Percentiles rank a stretch among this genome's conserved stretches.
Conservation (phyloP, 1,140 invertebrate species). For the Colletes latitarsis region DNA sequence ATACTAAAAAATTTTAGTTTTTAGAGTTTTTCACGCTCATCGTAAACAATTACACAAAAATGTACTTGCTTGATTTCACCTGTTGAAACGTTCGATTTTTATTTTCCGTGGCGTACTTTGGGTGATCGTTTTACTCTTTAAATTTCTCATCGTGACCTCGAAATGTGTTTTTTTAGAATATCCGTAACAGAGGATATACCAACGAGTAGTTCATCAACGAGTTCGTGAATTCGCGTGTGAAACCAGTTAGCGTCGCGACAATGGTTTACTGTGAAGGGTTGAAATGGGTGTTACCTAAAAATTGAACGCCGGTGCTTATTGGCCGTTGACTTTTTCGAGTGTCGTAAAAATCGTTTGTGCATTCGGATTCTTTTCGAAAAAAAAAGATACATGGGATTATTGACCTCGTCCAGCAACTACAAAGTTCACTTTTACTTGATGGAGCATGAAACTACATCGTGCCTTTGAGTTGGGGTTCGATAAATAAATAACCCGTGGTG, state of each 20-base stretch:
- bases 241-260: background rate
- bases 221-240: background rate
- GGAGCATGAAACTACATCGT: conserved; percentile 32
- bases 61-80: background rate
- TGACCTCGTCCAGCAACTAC: conserved; percentile 5
- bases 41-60: too few relatives aligned
- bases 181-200: too few relatives aligned
- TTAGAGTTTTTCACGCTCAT: too few relatives aligned
- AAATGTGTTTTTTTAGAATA: too few relatives aligned
- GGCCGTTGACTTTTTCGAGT: background rate
- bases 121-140: background rate
- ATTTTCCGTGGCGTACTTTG: background rate
- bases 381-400: conserved; percentile 13
- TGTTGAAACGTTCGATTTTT: background rate
- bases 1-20: too few relatives aligned
- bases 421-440: conserved; percentile 34
- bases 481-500: conserved; percentile 30
- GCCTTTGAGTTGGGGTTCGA: conserved; percentile 17
- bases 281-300: background rate
- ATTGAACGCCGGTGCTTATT: background rate
- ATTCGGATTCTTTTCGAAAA: background rate
- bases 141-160: background rate
- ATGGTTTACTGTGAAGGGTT: too few relatives aligned
- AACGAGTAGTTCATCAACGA: background rate
- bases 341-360: background rate